Percentiles rank a stretch among this genome's conserved stretches.
phyloP scores from a whole-genome alignment of 2,888 invertebrate genomes.

The Athalia cordata region DNA sequence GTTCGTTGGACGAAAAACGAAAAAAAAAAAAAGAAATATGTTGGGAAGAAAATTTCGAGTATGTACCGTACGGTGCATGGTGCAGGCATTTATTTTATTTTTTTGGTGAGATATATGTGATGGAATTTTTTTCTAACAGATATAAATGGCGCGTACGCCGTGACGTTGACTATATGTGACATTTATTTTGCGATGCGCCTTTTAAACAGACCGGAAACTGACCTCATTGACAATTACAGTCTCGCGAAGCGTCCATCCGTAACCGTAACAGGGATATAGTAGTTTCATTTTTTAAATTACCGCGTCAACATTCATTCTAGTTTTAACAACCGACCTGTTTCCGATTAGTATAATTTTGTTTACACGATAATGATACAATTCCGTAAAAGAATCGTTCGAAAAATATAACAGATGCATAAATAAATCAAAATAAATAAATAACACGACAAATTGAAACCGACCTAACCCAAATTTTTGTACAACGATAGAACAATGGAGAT shows the following conservation, averaged over 20 bases:
- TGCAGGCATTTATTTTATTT: no score
- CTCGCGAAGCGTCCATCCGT: constrained; percentile 34
- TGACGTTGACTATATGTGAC: not conserved
- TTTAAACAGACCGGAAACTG: constrained; percentile 42
- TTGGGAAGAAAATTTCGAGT: no score
- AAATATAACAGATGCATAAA: no score
- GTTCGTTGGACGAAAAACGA: no score
- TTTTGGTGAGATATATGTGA: no score
- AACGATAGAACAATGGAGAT: no score
- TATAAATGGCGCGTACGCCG: not conserved
- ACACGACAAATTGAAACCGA: no score
- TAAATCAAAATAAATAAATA: no score
- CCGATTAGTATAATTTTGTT: not conserved
- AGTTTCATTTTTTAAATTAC: not conserved
- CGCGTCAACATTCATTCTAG: not conserved
- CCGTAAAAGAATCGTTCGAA: not conserved
- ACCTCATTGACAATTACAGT: constrained; percentile 43
- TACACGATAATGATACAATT: constrained; percentile 1
- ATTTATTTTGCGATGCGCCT: constrained; percentile 39
- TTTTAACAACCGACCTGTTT: no score
- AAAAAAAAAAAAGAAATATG: no score
- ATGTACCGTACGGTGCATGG: no score
- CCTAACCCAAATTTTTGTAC: not conserved
- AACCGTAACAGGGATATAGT: constrained; percentile 23
- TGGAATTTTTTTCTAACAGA: no score